phyloP scores from a whole-genome alignment of 2,888 invertebrate species.

The Therioaphis trifolii region DNA sequence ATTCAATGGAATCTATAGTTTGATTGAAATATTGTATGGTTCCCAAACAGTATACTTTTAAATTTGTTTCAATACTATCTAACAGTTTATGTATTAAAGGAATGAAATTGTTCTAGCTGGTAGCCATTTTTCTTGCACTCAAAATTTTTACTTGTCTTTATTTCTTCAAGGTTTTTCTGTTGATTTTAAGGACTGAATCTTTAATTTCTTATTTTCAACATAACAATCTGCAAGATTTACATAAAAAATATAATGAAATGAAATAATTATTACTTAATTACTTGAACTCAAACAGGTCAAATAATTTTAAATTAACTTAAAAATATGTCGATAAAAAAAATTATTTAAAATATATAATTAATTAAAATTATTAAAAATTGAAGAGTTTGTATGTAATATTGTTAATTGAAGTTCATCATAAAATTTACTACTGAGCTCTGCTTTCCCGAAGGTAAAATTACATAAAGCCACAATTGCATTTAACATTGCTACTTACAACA shows the following conservation, averaged over 20 bases:
- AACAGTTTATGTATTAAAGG: not conserved
- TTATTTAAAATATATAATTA: no score
- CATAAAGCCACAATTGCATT: no score
- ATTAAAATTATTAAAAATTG: no score
- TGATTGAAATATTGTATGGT: conserved; percentile 28
- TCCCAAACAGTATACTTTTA: not conserved
- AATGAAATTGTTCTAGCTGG: not conserved
- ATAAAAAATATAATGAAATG: not conserved
- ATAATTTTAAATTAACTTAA: not conserved
- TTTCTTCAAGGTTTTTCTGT: not conserved
- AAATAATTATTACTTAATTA: not conserved
- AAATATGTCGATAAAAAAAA: no score
- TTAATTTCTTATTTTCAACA: not conserved
- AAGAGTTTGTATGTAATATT: no score
- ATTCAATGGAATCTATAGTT: conserved; percentile 31
- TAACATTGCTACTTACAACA: no score
- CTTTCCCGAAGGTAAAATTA: no score
- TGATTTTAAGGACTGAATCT: not conserved
- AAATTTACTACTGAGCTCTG: no score
- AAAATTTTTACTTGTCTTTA: not conserved
- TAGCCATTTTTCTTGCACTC: not conserved
- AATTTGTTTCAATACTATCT: not conserved
- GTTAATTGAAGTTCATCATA: no score
- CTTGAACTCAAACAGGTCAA: no score
- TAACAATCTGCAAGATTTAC: conserved; percentile 18